Evolutionary conservation across 2,797 vertebrate genomes (phyloP).

Genomic region (Hydrophis major): DNA sequence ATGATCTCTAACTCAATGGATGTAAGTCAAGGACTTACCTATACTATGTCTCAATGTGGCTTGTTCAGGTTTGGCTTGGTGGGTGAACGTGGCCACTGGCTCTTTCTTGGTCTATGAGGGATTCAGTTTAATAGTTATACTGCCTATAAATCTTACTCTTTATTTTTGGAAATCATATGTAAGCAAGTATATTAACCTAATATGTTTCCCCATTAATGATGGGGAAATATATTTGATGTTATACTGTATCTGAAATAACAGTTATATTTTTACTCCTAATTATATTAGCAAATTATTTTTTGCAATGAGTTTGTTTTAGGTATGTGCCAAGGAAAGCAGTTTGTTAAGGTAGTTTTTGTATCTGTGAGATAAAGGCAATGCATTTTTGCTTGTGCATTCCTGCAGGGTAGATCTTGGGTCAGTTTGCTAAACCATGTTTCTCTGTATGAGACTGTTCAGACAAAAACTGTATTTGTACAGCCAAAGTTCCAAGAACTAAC

Average conservation of each 20-base stretch:
- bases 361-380: neutral
- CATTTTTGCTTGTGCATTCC: neutral
- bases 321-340: neutral
- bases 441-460: neutral
- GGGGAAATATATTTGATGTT: neutral
- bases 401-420: neutral
- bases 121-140: neutral
- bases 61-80: neutral
- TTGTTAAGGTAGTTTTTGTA: neutral
- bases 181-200: neutral
- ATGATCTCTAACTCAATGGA: neutral
- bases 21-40: neutral
- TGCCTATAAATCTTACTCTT: neutral
- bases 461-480: neutral
- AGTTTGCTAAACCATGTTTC: neutral
- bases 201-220: neutral
- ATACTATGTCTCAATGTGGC: neutral
- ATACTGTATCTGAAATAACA: neutral
- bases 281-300: neutral
- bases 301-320: neutral
- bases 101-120: neutral
- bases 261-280: neutral
- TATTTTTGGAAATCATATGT: neutral
- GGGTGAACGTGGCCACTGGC: neutral
- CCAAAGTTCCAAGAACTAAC: neutral